Evolutionary conservation across 2,113 vertebrate genomes (phyloP).

Genomic region (Xiphorhynchus elegans): DNA sequence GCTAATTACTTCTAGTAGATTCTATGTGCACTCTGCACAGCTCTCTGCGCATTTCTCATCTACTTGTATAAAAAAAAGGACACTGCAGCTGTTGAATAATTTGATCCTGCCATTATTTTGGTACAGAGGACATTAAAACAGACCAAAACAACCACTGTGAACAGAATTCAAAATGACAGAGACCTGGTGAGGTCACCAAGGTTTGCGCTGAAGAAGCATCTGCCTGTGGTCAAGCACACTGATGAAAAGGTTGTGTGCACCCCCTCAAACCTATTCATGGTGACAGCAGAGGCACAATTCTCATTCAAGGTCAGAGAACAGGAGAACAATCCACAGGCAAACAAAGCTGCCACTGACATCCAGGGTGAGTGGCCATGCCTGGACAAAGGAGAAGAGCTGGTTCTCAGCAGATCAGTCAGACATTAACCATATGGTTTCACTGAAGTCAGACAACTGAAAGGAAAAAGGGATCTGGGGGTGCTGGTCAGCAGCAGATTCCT

Average conservation of each 20-base stretch:
- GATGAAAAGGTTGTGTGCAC: constrained; percentile 2
- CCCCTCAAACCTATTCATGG: neutral
- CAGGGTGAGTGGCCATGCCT: neutral
- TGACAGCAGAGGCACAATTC: constrained; percentile 23
- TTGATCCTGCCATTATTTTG: neutral
- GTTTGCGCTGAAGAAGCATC: neutral
- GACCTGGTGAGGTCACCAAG: neutral
- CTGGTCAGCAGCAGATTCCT: neutral
- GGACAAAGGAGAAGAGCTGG: neutral
- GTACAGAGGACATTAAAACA: neutral
- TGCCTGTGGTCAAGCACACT: neutral
- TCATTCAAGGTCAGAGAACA: neutral
- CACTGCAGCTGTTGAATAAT: neutral
- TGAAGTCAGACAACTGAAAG: neutral
- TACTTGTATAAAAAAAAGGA: neutral
- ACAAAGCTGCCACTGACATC: neutral
- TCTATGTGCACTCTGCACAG: neutral
- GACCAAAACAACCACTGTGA: neutral
- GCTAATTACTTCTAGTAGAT: neutral
- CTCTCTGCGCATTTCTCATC: neutral
- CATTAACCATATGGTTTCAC: neutral
- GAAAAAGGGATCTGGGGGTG: neutral
- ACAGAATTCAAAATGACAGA: constrained; percentile 1
- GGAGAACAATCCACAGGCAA: neutral
- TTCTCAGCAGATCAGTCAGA: neutral